Evolutionary conservation across 2,797 vertebrate species (phyloP).

Genomic region (Carduelis carduelis): DNA sequence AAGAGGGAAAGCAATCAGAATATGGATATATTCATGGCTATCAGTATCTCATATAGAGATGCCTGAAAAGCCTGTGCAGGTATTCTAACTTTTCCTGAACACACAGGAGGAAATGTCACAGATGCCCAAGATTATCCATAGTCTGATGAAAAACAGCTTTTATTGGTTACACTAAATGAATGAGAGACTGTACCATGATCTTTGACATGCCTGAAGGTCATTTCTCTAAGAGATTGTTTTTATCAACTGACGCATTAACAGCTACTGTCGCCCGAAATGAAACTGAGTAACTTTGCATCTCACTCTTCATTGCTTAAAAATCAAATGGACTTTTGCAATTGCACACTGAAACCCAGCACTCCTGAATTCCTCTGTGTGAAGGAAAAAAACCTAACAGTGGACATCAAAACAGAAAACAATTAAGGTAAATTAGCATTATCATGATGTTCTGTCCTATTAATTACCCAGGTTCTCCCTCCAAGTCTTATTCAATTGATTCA

Average conservation of each 20-base stretch:
- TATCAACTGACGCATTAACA: neutral
- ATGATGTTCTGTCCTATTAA: neutral
- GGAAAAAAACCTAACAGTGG: neutral
- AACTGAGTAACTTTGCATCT: neutral
- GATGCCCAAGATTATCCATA: neutral
- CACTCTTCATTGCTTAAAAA: neutral
- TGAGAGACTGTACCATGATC: neutral
- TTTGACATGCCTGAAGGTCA: neutral
- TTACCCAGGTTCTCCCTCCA: neutral
- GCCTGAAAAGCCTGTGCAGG: neutral
- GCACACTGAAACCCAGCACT: neutral
- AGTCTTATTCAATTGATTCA: neutral
- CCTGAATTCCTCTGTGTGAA: neutral
- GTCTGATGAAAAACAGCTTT: neutral
- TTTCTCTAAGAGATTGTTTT: neutral
- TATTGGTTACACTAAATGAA: neutral
- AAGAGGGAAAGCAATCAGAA: neutral
- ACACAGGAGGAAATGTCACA: neutral
- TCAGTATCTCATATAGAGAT: neutral
- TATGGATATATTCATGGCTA: neutral
- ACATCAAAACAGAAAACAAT: neutral
- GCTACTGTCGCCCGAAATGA: neutral
- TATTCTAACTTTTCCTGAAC: neutral
- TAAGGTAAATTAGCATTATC: neutral
- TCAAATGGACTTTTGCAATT: neutral